A percentile compares a stretch with the other conserved stretches of the same genome.
Evolutionary conservation across 2,888 invertebrate species (phyloP).

Genomic region (Sinohyriopsis cumingii): DNA sequence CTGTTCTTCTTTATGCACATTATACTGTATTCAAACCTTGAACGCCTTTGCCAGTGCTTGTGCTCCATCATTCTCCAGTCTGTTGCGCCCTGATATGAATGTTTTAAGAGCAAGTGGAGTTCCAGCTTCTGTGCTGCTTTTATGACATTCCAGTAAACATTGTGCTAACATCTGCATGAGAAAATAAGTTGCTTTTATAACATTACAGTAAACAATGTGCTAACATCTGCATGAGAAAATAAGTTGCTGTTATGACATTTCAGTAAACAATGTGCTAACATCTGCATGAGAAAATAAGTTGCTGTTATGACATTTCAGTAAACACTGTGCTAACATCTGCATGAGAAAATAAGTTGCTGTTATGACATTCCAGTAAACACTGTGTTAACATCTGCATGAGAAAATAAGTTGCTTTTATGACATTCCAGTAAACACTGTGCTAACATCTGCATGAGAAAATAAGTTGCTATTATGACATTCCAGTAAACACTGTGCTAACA

Average conservation of each 20-base stretch:
- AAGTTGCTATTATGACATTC: too few relatives aligned
- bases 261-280: conserved; percentile 84
- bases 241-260: conserved; percentile 77
- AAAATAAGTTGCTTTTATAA: conserved; percentile 71
- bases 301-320: conserved; percentile 79
- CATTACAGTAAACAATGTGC: conserved; percentile 84
- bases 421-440: too few relatives aligned
- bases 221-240: conserved; percentile 76
- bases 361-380: too few relatives aligned
- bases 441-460: background rate
- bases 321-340: conserved; percentile 83
- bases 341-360: background rate
- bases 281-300: conserved; percentile 69
- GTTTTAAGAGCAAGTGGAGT: conserved; percentile 83
- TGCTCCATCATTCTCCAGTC: conserved; percentile 95
- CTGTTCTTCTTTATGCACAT: too few relatives aligned
- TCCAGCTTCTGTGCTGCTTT: conserved; percentile 77
- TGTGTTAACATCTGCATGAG: background rate
- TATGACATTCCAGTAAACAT: conserved; percentile 81
- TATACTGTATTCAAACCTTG: conserved; percentile 73
- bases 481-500: too few relatives aligned
- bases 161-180: conserved; percentile 79
- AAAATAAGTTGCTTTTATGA: background rate
- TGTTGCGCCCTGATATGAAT: conserved; percentile 93
- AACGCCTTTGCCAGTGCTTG: conserved; percentile 88